These are phyloP conservation scores for Rotaria socialis DNA, from an alignment of 2,888 invertebrate species.

Conservation along the genomic window DNA sequence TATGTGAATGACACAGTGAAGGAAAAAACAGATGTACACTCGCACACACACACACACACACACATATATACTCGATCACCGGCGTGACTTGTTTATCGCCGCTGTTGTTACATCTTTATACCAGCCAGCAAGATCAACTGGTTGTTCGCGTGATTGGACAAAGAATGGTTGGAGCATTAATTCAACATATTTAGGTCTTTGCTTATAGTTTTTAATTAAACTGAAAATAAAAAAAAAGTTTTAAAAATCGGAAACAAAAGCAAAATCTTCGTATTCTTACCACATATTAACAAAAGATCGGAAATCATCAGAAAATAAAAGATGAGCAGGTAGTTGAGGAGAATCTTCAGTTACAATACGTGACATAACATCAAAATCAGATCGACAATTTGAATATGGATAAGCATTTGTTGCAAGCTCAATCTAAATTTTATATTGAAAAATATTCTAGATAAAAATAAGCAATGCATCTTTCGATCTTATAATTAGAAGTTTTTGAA, in stretches of 20 bases:
- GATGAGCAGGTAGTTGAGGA: constrained; percentile 68
- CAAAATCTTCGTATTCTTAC: constrained; percentile 62
- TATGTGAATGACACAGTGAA: constrained; percentile 7
- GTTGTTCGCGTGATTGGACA: neutral
- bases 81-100: neutral
- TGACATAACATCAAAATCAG: constrained; percentile 92
- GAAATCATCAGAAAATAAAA: constrained; percentile 77
- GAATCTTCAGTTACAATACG: constrained; percentile 72
- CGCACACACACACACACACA: neutral
- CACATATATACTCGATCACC: neutral
- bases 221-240: constrained; percentile 60
- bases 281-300: constrained; percentile 83
- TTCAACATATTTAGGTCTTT: constrained; percentile 72
- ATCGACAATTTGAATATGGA: constrained; percentile 86
- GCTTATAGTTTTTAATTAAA: constrained; percentile 84
- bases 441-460: neutral
- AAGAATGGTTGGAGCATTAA: constrained; percentile 29
- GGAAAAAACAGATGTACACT: neutral
- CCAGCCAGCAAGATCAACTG: constrained; percentile 10
- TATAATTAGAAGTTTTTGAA: too few species aligned
- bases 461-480: too few species aligned
- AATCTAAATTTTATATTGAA: constrained; percentile 60
- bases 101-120: neutral
- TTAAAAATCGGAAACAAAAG: too few species aligned
- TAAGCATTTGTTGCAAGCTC: constrained; percentile 93